A percentile compares a stretch with the other conserved stretches of the same genome.
phyloP scores from a whole-genome alignment of 2,888 invertebrate genomes.

The Eurois occulta region DNA sequence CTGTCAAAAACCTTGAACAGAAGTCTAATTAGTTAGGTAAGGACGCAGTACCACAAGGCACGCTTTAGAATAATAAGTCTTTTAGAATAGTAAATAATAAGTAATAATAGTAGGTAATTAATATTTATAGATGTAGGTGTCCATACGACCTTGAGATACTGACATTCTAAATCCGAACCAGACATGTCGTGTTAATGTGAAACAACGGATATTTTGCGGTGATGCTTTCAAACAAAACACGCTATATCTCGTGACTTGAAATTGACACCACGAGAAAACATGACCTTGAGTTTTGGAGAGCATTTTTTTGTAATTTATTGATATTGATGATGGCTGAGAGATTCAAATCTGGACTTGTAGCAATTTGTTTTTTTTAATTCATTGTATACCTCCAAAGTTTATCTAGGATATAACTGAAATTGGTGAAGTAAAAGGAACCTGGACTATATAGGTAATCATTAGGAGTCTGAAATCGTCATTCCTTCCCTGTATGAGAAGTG shows the following conservation, averaged over 20 bases:
- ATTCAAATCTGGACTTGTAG: background rate
- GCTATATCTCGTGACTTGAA: slow-evolving; percentile 52
- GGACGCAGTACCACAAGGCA: background rate
- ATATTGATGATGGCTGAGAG: background rate
- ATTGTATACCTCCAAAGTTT: too few relatives aligned
- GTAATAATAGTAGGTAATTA: background rate
- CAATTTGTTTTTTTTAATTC: background rate
- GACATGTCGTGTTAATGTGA: slow-evolving; percentile 20
- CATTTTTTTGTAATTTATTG: background rate
- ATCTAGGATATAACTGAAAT: background rate
- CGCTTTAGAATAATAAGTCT: background rate
- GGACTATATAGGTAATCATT: too few relatives aligned
- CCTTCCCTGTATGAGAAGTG: background rate
- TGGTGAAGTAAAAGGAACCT: background rate
- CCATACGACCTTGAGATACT: slow-evolving; percentile 18
- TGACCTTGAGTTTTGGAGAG: slow-evolving; percentile 21
- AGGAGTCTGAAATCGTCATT: background rate
- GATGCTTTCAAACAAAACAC: slow-evolving; percentile 32
- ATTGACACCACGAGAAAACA: slow-evolving; percentile 20
- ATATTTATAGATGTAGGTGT: background rate
- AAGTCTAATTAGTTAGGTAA: background rate
- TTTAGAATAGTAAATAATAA: too few relatives aligned
- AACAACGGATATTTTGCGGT: slow-evolving; percentile 22
- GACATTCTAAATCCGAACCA: slow-evolving; percentile 30
- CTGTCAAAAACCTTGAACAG: background rate